These are phyloP conservation scores for Zhengitettix transpicula DNA, from an alignment of 2,888 invertebrate genomes.

Conservation along the genomic window DNA sequence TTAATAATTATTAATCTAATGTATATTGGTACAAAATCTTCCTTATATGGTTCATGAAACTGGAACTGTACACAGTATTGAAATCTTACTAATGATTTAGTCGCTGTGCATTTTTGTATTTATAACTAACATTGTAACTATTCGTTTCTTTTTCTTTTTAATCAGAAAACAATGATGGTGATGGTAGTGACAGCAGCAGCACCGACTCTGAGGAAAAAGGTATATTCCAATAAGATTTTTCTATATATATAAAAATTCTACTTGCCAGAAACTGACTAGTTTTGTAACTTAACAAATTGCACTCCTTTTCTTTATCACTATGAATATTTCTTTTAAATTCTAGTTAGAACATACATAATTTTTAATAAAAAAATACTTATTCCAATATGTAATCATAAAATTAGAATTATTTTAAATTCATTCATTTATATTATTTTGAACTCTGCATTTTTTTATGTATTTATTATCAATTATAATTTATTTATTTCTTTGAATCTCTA, in stretches of 20 bases:
- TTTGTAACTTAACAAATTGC: no score
- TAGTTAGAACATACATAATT: neutral
- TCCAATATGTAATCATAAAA: no score
- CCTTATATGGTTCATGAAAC: no score
- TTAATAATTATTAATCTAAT: no score
- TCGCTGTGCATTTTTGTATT: neutral
- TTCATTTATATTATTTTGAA: no score
- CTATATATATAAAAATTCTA: conserved; percentile 11
- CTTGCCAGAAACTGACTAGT: neutral
- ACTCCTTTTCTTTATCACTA: neutral
- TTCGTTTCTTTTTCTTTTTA: no score
- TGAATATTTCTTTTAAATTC: neutral
- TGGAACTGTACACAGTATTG: no score
- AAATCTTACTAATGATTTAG: neutral
- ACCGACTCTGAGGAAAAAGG: conserved; percentile 45
- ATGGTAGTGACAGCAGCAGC: conserved; percentile 27
- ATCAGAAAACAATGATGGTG: conserved; percentile 28
- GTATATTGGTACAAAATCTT: no score
- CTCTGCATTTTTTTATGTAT: no score
- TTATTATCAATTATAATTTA: no score
- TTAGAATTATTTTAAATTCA: no score
- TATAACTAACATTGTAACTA: neutral
- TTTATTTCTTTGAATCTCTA: no score
- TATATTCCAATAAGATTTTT: conserved; percentile 13
- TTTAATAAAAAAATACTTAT: neutral